Base-by-base conservation (phyloP, 2,113 vertebrate species). In the Panurus biarmicus region DNA sequence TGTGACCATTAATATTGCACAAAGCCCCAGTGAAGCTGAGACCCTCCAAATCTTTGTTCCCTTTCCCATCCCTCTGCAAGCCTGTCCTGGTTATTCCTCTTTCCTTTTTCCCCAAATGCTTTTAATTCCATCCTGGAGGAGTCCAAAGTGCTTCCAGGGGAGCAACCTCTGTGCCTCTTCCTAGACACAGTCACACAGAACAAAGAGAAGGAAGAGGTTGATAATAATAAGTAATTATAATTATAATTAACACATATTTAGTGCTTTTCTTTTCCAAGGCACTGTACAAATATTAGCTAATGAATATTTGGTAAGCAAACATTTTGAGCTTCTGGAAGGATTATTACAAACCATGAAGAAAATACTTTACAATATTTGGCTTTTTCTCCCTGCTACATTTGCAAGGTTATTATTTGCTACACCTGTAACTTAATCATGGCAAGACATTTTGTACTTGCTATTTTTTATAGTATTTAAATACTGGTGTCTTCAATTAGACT, bases 281-380 rank as follows among this genome's bases (percentile, higher is more conserved):
- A 28, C 85, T 84, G 75, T 71, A 16, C 73, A 93, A 95, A 96
- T 89, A 91, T 90, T 86, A 81, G 67, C 75, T 95, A 94, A 96
- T 84, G 75, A 94, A 75, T 95, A 95, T 94, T 95, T 88, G 92
- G 91, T 88, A 91, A 88, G 93, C 91, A 97, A 96, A 95, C 85
- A 93, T 86, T 88, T 92, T 51, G 81, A 64, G 82, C 94, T 93
- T 86, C 87, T 89, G 50, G 85, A 87, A 91, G 85, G 82, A 66
- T 84, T 93, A 91, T 95, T 93, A 77, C 11, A 67, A 93, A 91
- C 64, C 58, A 44, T 2, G 60, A 94, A 72, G 72, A 89, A 95
- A 96, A 81, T 53, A 72, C 65, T 93, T 85, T 61, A 44, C 14
- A 77, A 9, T 56, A 48, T 88, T 86, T 87, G 79, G 51, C 33